Base-by-base conservation (phyloP, 1,140 invertebrate species). In the Tetraneura akinire region DNA sequence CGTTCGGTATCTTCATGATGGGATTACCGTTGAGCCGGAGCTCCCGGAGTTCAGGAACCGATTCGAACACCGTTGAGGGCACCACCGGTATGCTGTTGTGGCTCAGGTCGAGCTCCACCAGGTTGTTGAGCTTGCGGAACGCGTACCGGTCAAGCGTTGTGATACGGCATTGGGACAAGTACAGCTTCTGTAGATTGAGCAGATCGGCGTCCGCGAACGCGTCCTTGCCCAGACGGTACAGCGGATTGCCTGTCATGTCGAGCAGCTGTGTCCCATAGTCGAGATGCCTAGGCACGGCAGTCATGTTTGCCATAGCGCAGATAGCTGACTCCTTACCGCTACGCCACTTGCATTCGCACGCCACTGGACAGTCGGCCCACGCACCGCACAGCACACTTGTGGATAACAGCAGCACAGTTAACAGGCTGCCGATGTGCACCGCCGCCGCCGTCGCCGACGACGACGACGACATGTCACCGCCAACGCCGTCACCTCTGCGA, bases 331-430 rank as follows among this genome's bases (percentile, higher is more conserved):
- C 91, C 86, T 94, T 94, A 82, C 92, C 92, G 84, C 90, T 91
- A 84, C 92, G 92, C 93, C 93, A 94, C 85, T 93, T 93, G 87
- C 93, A 94, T 85, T 93, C 91, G 86, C 93, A 94, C 81, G 90
- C 87, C 66, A 87, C 87, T 37, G 91, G 91, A 85, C 91, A 93
- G 26, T 71, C 88, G 82, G 87, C 86, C 51, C 51, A 68, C 3
- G 80, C 76, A 14, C 66, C 53, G n/a, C 70, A 32, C 8, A 51
- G 45, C n/a, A 0, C 68, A 16, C 47, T n/a, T 16, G 68, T 29
- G 18, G 16, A 53, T n/a, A 78, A 9, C 37, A 57, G 14, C 37
- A 78, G 21, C n/a, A 60, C 32, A 1, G 16, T 37, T 4, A 45
- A 23, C 53, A 78, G 21, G 21, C 55, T 37, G 23, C 55, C 53